Percentiles rank a stretch among this genome's conserved stretches.
Conservation (phyloP, 2,797 vertebrate species). For the Spea hammondii region DNA sequence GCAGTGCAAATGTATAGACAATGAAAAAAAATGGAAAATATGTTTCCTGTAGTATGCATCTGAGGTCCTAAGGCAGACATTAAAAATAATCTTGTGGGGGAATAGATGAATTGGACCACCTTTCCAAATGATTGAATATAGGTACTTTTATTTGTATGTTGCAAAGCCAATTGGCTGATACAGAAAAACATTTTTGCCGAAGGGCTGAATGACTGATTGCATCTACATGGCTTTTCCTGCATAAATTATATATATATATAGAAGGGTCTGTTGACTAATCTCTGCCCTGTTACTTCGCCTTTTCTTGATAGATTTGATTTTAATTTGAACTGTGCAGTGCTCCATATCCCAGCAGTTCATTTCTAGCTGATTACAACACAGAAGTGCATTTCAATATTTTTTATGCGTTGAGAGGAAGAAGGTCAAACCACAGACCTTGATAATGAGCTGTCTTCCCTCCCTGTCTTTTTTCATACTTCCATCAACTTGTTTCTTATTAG, state of each 20-base stretch:
- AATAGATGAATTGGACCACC: too few species aligned
- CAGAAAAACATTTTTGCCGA: too few species aligned
- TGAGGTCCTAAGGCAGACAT: too few species aligned
- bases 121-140: not conserved
- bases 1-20: too few species aligned
- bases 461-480: constrained; percentile 52
- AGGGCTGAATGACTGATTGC: too few species aligned
- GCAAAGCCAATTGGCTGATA: not conserved
- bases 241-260: not conserved
- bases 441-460: constrained; percentile 52
- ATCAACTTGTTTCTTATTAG: constrained; percentile 53
- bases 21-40: too few species aligned
- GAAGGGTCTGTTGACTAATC: constrained; percentile 17
- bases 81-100: too few species aligned
- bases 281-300: constrained; percentile 21
- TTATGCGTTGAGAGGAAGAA: constrained; percentile 49
- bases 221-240: too few species aligned
- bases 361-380: constrained; percentile 49
- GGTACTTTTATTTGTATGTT: not conserved
- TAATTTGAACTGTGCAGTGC: constrained; percentile 28
- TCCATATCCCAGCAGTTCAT: constrained; percentile 34
- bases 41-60: too few species aligned
- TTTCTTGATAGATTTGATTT: constrained; percentile 37
- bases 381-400: constrained; percentile 52
- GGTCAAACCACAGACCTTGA: constrained; percentile 52